Percentiles rank a stretch among this genome's conserved stretches.
These are phyloP conservation scores for Spicauda simplicius DNA, from an alignment of 2,888 invertebrate genomes.

Conservation along the genomic window DNA sequence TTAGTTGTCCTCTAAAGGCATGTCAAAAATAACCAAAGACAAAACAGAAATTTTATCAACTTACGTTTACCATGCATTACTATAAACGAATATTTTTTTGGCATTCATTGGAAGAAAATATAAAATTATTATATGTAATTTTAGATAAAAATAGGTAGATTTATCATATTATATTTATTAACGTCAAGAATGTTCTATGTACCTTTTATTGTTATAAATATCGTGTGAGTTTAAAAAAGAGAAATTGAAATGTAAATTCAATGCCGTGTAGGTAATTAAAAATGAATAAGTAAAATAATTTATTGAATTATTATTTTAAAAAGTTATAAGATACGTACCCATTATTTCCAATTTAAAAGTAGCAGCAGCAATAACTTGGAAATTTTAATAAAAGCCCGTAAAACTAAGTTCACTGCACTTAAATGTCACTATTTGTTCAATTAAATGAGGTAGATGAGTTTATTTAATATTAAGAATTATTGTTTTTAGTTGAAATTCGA, in stretches of 20 bases:
- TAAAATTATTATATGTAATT: too few relatives aligned
- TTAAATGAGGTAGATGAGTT: constrained; percentile 51
- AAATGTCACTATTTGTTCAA: constrained; percentile 51
- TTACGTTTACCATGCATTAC: too few relatives aligned
- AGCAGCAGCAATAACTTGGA: constrained; percentile 8
- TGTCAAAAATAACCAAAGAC: too few relatives aligned
- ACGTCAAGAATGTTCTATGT: background rate
- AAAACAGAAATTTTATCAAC: too few relatives aligned
- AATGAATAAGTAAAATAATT: too few relatives aligned
- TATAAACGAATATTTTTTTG: too few relatives aligned
- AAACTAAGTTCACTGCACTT: constrained; percentile 43
- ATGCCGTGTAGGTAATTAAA: background rate
- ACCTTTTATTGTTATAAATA: background rate
- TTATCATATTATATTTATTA: background rate
- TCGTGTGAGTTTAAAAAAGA: background rate
- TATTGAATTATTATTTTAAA: background rate
- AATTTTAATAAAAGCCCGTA: constrained; percentile 32
- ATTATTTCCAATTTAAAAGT: constrained; percentile 37
- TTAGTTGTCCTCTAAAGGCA: too few relatives aligned
- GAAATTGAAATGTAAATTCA: background rate
- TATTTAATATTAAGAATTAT: constrained; percentile 43
- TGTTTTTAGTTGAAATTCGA: constrained; percentile 49
- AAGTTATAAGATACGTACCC: constrained; percentile 43
- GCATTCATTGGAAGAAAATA: too few relatives aligned
- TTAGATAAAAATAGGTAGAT: too few relatives aligned